Percentiles rank a stretch among this genome's conserved stretches.
Conservation (phyloP, 2,888 invertebrate species). For the Aphrophora alni region DNA sequence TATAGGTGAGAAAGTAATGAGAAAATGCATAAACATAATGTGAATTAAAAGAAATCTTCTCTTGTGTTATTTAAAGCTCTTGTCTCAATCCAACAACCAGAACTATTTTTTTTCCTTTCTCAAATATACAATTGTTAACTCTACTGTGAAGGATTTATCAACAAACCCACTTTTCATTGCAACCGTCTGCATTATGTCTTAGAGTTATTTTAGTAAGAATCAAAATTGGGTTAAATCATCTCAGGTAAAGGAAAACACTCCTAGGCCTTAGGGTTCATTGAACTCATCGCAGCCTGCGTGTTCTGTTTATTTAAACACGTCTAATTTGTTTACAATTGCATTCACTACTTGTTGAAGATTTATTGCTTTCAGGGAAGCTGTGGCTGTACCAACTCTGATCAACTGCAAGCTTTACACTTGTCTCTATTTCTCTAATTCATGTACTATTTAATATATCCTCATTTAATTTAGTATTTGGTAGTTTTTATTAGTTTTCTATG, state of each 20-base stretch:
- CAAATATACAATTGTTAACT: background rate
- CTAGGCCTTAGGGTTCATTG: background rate
- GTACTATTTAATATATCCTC: no score
- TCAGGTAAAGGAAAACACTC: background rate
- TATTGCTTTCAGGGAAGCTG: background rate
- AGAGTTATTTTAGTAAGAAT: background rate
- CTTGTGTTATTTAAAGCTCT: no score
- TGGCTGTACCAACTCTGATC: background rate
- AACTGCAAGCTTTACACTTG: background rate
- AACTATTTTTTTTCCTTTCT: background rate
- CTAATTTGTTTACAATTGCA: constrained; percentile 39
- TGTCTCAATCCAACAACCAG: no score
- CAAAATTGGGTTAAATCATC: background rate
- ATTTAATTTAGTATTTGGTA: no score
- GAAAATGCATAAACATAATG: no score
- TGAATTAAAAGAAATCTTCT: no score
- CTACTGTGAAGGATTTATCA: background rate
- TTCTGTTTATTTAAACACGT: constrained; percentile 33
- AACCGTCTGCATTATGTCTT: constrained; percentile 1
- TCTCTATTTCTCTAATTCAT: no score
- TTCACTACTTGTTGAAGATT: background rate
- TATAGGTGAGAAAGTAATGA: no score
- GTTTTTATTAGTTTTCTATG: no score
- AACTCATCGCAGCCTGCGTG: background rate
- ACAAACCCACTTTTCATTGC: background rate